Percentiles rank a stretch among this genome's conserved stretches.
These are phyloP conservation scores for Epinephelus fuscoguttatus DNA, from an alignment of 2,113 vertebrate species.

Conservation along the genomic window DNA sequence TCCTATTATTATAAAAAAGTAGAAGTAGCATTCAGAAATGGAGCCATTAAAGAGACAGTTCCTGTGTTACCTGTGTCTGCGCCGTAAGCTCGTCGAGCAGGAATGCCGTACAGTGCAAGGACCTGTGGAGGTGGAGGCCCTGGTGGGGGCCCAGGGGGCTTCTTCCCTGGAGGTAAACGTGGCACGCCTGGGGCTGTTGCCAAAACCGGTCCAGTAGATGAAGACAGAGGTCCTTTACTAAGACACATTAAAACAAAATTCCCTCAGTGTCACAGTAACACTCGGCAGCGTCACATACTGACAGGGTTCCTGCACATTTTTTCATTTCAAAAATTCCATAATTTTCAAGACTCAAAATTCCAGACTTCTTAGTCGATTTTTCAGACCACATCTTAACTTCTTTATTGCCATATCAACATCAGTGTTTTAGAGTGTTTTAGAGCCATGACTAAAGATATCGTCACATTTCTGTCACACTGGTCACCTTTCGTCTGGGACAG, in stretches of 20 bases:
- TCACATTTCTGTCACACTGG: too few species aligned
- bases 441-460: too few species aligned
- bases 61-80: constrained; percentile 85
- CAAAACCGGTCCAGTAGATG: constrained; percentile 84
- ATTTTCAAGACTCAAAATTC: too few species aligned
- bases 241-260: constrained; percentile 28
- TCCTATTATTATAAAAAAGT: neutral
- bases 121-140: constrained; percentile 96
- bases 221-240: constrained; percentile 83
- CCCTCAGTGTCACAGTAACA: neutral
- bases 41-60: neutral
- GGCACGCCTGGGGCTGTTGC: constrained; percentile 89
- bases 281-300: neutral
- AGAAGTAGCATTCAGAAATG: neutral
- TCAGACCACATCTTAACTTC: too few species aligned
- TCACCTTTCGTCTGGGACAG: too few species aligned
- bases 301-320: too few species aligned
- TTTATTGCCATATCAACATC: too few species aligned
- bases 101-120: constrained; percentile 90
- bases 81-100: constrained; percentile 85
- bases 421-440: too few species aligned
- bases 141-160: constrained; percentile 96
- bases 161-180: constrained; percentile 94
- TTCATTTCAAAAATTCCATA: too few species aligned
- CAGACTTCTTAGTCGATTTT: too few species aligned